Percentiles rank a stretch among this genome's conserved stretches.
These are phyloP conservation scores for Anastatus disparis DNA, from an alignment of 1,140 invertebrate genomes.

Conservation along the genomic window DNA sequence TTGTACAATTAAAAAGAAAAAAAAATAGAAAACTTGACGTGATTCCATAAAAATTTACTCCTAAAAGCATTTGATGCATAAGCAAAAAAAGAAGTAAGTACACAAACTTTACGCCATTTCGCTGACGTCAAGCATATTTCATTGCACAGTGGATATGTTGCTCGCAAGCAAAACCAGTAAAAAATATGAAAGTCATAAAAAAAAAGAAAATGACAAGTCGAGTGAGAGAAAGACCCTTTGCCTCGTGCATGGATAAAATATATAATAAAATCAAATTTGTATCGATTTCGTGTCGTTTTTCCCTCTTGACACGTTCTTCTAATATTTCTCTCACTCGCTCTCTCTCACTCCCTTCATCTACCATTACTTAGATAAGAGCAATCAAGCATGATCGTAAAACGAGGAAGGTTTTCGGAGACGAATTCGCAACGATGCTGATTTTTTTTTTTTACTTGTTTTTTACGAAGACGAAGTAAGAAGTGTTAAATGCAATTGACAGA, in stretches of 20 bases:
- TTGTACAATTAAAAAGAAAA: too few relatives aligned
- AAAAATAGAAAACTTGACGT: too few relatives aligned
- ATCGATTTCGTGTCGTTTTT: conserved; percentile 35
- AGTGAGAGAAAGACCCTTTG: background rate
- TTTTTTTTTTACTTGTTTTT: too few relatives aligned
- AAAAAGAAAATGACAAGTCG: conserved; percentile 6
- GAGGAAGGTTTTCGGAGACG: conserved; percentile 4
- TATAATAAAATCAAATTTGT: conserved; percentile 42
- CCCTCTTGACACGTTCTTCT: conserved; percentile 21
- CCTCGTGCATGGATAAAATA: conserved; percentile 2
- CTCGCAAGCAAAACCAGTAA: conserved; percentile 18
- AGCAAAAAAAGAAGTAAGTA: background rate
- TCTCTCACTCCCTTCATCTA: background rate
- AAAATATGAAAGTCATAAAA: conserved; percentile 39
- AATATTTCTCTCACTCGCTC: background rate
- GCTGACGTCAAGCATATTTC: conserved; percentile 19
- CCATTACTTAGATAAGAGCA: conserved; percentile 17
- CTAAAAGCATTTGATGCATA: background rate
- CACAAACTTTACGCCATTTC: conserved; percentile 10
- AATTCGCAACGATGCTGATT: too few relatives aligned
- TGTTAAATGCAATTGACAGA: conserved; percentile 22
- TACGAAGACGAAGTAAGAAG: background rate
- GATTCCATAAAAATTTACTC: conserved; percentile 9
- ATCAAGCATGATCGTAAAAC: conserved; percentile 37
- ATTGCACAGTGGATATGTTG: background rate